Evolutionary conservation across 2,888 invertebrate genomes (phyloP), one percentile per base, ranked within the genome.

Genomic region (Leptinotarsa haldemani): DNA sequence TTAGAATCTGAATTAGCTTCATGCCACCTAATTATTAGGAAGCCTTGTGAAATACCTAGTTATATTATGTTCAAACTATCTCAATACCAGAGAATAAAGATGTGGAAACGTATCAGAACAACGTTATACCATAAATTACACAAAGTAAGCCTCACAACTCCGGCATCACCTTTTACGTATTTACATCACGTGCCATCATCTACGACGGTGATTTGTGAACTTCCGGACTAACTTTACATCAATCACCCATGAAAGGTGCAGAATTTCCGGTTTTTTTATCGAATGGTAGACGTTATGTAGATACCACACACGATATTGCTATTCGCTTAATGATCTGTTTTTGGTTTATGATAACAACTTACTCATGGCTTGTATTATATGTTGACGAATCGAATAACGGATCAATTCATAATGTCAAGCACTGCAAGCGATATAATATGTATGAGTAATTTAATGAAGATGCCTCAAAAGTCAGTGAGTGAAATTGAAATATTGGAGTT

Each of bases 121-220:
- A n/a, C 40, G 3, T 3, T 18, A 16, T 61, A 30, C 30, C 16
- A 61, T 61, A 30, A 61, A 61, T 61, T 61, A 61, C 61, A 61
- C 25, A 61, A 61, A 25, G 61, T n/a, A 40, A 15, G 40, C n/a
- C 18, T 61, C 30, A 30, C 61, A 61, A 40, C 61, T 61, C 5
- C 56, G 61, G n/a, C 61, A 30, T 61, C 61, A 66, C 46, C 52
- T 65, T 64, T 69, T 82, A 78, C 80, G 80, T 80, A 83, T 83
- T 82, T 79, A 80, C 78, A 80, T 80, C 81, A 83, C 83, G 83
- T 80, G 79, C 78, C 78, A 71, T 79, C 80, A 78, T 78, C 77
- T 75, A 74, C 71, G 74, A 75, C 77, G 75, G 77, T 82, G 83
- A 82, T 82, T 83, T 82, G 83, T 83, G 81, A 78, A 81, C 81